These are phyloP conservation scores for Coracopsis vasa DNA, from an alignment of 2,113 vertebrate genomes.

Conservation along the genomic window DNA sequence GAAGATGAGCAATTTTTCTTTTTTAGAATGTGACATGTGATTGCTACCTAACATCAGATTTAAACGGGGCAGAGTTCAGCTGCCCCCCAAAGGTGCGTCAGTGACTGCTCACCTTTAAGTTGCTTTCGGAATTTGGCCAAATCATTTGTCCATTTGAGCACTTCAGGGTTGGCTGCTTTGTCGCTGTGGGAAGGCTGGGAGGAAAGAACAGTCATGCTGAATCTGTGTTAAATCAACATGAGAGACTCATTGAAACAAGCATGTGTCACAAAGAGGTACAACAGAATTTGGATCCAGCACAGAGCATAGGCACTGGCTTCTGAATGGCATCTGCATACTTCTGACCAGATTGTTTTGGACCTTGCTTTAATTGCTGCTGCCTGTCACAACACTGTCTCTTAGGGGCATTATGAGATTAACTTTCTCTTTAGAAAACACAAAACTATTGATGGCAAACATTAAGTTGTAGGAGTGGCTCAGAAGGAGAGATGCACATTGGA, in stretches of 20 bases:
- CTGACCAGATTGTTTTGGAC: neutral
- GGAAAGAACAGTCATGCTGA: conserved; percentile 4
- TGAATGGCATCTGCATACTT: neutral
- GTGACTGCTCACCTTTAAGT: conserved; percentile 84
- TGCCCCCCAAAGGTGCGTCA: neutral
- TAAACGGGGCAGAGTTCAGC: neutral
- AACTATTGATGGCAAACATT: neutral
- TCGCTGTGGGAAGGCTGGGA: conserved; percentile 93
- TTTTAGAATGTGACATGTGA: neutral
- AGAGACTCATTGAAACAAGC: neutral
- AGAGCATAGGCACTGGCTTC: neutral
- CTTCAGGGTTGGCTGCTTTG: conserved; percentile 92
- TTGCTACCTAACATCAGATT: neutral
- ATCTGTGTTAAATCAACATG: neutral
- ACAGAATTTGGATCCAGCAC: neutral
- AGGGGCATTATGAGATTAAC: neutral
- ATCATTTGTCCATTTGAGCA: conserved; percentile 94
- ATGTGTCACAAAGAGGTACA: neutral
- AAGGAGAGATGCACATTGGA: neutral
- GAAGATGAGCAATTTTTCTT: neutral
- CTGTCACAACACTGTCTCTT: neutral
- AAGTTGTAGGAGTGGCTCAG: neutral
- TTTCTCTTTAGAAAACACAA: neutral
- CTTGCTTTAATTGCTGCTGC: neutral
- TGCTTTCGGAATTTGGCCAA: conserved; percentile 92